Percentiles rank a stretch among this genome's conserved stretches.
Conservation (phyloP, 2,888 invertebrate genomes). For the Cordilura impudica region DNA sequence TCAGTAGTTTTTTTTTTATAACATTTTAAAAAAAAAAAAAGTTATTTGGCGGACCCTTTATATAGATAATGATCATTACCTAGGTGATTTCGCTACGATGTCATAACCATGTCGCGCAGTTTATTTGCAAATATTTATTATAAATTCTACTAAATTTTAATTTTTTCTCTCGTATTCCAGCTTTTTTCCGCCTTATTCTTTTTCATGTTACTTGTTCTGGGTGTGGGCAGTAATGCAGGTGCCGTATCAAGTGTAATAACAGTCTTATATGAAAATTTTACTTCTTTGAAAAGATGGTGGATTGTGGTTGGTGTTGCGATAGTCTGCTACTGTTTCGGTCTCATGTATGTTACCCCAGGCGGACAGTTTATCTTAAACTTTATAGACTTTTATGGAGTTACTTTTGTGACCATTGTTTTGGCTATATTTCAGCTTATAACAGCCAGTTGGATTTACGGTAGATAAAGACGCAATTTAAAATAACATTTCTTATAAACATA, state of each 20-base stretch:
- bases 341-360: constrained; percentile 83
- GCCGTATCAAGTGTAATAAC: constrained; percentile 78
- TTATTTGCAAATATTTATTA: too few relatives aligned
- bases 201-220: constrained; percentile 80
- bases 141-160: too few relatives aligned
- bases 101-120: too few relatives aligned
- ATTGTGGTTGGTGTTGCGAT: constrained; percentile 78
- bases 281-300: constrained; percentile 77
- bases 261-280: constrained; percentile 78
- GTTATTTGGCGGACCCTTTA: too few relatives aligned
- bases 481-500: not conserved
- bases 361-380: constrained; percentile 85
- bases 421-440: constrained; percentile 84
- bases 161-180: too few relatives aligned
- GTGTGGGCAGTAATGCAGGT: constrained; percentile 79
- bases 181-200: constrained; percentile 80
- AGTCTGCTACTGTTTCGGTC: constrained; percentile 80
- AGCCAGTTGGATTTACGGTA: constrained; percentile 87
- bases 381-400: constrained; percentile 85
- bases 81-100: too few relatives aligned
- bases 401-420: constrained; percentile 84
- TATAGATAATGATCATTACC: too few relatives aligned
- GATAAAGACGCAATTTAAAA: too few relatives aligned
- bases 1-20: too few relatives aligned
- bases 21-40: too few relatives aligned